Percentiles rank a stretch among this genome's conserved stretches.
These are phyloP conservation scores for Keiferia lycopersicella DNA, from an alignment of 2,888 invertebrate genomes.

Conservation along the genomic window DNA sequence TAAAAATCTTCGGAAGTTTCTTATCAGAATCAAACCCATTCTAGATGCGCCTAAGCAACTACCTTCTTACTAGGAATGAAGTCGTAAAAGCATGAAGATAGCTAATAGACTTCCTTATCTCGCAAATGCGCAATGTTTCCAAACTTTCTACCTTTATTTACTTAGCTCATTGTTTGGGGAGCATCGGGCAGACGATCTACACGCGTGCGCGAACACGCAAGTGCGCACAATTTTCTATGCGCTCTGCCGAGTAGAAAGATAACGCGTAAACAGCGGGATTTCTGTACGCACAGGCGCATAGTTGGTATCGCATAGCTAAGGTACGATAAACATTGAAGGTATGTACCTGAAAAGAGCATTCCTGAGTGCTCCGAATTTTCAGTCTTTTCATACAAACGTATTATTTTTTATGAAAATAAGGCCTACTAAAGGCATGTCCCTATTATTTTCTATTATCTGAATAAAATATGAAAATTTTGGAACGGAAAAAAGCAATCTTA, in stretches of 20 bases:
- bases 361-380: no score
- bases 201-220: constrained; percentile 20
- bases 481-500: no score
- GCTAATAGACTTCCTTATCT: background rate
- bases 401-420: no score
- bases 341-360: no score
- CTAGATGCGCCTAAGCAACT: no score
- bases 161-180: constrained; percentile 9
- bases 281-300: constrained; percentile 36
- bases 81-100: background rate
- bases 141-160: constrained; percentile 9
- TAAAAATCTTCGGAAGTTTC: no score
- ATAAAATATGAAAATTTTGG: no score
- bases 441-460: no score
- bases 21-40: no score
- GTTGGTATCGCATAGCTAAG: no score
- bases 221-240: constrained; percentile 37
- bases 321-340: background rate
- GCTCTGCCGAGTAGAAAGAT: constrained; percentile 42
- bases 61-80: background rate
- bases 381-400: no score
- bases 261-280: constrained; percentile 41
- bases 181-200: constrained; percentile 13
- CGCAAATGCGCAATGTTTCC: constrained; percentile 3
- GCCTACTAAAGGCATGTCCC: no score